Conservation (phyloP, 2,113 vertebrate genomes). For the Actenoides hombroni region DNA sequence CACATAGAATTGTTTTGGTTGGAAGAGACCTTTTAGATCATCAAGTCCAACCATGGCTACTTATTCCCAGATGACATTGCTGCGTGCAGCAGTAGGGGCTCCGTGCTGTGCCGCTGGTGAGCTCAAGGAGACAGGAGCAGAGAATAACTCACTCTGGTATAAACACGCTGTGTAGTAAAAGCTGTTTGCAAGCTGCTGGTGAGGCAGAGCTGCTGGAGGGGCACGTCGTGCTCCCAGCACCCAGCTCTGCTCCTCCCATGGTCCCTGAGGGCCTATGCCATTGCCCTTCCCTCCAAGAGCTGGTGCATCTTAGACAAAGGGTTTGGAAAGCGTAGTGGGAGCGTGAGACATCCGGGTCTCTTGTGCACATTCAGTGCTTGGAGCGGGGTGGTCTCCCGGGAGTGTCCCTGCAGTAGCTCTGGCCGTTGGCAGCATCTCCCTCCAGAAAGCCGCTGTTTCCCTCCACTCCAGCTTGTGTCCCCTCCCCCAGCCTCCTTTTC, state of each 20-base stretch:
- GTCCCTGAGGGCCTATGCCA: accelerated
- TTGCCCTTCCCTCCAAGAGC: background rate
- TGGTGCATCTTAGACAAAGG: background rate
- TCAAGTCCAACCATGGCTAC: background rate
- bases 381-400: background rate
- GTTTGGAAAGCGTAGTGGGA: accelerated
- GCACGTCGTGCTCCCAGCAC: accelerated
- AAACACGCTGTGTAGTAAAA: background rate
- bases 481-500: constrained; percentile 22
- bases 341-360: accelerated
- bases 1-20: background rate
- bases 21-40: background rate
- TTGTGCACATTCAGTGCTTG: accelerated
- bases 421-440: constrained; percentile 43
- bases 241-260: background rate
- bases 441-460: background rate
- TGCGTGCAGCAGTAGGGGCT: background rate
- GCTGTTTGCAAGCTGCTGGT: background rate
- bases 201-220: background rate
- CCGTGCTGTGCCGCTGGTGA: accelerated
- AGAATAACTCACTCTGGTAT: accelerated
- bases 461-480: background rate
- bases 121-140: background rate
- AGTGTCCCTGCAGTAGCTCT: background rate
- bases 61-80: accelerated